phyloP scores from a whole-genome alignment of 2,113 vertebrate species.

The Pygoscelis antarcticus region DNA sequence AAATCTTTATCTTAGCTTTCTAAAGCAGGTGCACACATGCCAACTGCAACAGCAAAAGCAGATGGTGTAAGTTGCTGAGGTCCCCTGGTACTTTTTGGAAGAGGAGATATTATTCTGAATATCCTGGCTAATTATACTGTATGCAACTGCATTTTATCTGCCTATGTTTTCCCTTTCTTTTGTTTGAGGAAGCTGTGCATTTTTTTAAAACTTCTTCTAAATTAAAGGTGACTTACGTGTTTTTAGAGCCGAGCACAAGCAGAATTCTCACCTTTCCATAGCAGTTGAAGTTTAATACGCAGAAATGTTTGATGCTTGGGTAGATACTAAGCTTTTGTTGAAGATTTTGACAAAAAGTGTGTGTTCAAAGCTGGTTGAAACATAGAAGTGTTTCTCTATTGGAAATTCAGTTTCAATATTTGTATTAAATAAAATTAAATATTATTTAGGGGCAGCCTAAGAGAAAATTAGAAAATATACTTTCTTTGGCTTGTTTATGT shows the following conservation, averaged over 20 bases:
- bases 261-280: neutral
- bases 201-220: neutral
- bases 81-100: neutral
- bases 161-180: neutral
- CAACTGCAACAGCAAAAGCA: neutral
- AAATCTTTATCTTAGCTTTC: neutral
- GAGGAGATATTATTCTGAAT: neutral
- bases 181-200: neutral
- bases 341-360: neutral
- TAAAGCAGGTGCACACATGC: neutral
- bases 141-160: neutral
- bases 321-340: neutral
- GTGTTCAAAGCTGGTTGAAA: neutral
- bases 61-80: neutral
- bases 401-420: neutral
- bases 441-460: neutral
- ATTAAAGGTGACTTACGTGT: neutral
- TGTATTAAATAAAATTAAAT: neutral
- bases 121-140: neutral
- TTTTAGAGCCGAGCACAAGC: neutral
- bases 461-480: neutral
- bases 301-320: neutral
- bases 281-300: neutral
- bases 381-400: neutral
- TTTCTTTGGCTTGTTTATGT: neutral